These are phyloP conservation scores for Nebria brevicollis DNA, from an alignment of 2,888 invertebrate genomes.

Conservation along the genomic window DNA sequence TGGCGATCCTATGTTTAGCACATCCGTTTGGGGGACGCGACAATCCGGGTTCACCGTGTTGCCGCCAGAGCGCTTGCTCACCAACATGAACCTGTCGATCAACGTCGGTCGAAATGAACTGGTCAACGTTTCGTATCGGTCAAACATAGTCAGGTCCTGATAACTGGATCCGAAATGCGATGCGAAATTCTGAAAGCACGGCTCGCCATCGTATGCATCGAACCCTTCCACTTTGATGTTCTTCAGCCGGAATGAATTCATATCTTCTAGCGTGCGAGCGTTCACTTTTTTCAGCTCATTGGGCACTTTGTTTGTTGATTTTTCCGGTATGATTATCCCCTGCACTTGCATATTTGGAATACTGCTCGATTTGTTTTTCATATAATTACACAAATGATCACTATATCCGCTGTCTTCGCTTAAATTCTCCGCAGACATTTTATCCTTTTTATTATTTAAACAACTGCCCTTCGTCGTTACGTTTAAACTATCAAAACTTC, in stretches of 20 bases:
- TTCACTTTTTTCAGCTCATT: conserved; percentile 40
- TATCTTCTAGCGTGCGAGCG: conserved; percentile 44
- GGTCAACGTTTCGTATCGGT: conserved; percentile 55
- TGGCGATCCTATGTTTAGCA: conserved; percentile 57
- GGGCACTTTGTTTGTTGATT: conserved; percentile 45
- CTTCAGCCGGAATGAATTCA: conserved; percentile 48
- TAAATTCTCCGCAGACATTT: conserved; percentile 79
- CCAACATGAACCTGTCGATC: conserved; percentile 56
- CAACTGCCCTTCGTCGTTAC: conserved; percentile 42
- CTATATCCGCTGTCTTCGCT: conserved; percentile 85
- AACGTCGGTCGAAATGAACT: conserved; percentile 52
- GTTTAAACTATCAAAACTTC: conserved; percentile 61
- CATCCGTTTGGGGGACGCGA: conserved; percentile 52
- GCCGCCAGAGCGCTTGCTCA: conserved; percentile 50
- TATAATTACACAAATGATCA: conserved; percentile 63
- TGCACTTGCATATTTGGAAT: conserved; percentile 62
- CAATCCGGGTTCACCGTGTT: conserved; percentile 11
- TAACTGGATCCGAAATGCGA: conserved; percentile 62
- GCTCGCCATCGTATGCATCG: conserved; percentile 57
- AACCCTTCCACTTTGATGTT: conserved; percentile 57
- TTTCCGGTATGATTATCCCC: conserved; percentile 49
- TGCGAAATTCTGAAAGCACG: conserved; percentile 56
- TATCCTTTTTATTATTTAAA: conserved; percentile 55
- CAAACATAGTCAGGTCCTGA: conserved; percentile 59
- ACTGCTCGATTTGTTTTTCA: conserved; percentile 61